A percentile compares a stretch with the other conserved stretches of the same genome.
Conservation (phyloP, 1,140 invertebrate genomes). For the Acyrthosiphon pisum region DNA sequence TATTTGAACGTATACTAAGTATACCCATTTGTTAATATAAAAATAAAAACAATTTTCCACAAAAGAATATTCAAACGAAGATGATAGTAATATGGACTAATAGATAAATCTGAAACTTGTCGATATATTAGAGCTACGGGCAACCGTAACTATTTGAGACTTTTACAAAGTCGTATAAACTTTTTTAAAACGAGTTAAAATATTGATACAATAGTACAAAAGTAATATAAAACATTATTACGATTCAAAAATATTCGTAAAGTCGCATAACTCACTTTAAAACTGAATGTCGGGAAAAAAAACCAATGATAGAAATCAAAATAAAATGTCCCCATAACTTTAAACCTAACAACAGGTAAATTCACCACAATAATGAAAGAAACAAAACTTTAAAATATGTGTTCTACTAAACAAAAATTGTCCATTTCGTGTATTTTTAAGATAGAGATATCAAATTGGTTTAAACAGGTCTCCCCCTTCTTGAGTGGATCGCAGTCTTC, state of each 20-base stretch:
- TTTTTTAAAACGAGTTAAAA: not conserved
- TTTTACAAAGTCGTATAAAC: not conserved
- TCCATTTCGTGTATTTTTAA: not conserved
- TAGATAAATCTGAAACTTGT: too few relatives aligned
- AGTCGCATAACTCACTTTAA: not conserved
- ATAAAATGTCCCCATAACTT: too few relatives aligned
- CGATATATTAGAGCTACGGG: too few relatives aligned
- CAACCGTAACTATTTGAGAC: not conserved
- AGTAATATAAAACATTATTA: too few relatives aligned
- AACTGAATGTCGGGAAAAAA: not conserved
- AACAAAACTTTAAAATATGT: not conserved
- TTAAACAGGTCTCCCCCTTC: not conserved
- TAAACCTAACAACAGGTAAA: not conserved
- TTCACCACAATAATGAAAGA: not conserved
- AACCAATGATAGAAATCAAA: not conserved
- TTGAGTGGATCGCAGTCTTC: not conserved
- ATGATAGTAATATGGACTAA: too few relatives aligned
- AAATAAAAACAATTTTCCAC: not conserved
- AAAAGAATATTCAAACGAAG: too few relatives aligned
- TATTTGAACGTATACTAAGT: not conserved
- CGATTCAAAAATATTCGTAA: too few relatives aligned
- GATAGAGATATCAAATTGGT: not conserved
- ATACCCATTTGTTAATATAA: too few relatives aligned
- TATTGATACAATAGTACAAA: too few relatives aligned
- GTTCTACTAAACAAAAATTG: not conserved